Percentiles rank a stretch among this genome's conserved stretches.
phyloP scores from a whole-genome alignment of 2,888 invertebrate genomes.

The Amiota mariae region DNA sequence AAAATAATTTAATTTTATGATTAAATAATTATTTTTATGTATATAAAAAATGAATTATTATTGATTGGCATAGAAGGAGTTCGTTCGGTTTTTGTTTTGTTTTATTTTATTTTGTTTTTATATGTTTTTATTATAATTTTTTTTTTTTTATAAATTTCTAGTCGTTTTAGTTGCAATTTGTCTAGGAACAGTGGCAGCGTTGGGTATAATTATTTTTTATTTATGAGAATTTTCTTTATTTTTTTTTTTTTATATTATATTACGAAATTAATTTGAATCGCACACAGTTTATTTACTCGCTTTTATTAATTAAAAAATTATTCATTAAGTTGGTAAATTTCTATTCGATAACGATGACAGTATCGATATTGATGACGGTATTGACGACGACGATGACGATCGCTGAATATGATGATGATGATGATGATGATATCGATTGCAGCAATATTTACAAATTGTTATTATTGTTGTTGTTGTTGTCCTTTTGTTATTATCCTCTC shows the following conservation, averaged over 20 bases:
- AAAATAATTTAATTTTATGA: conserved; percentile 9
- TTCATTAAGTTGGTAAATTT: neutral
- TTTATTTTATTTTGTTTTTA: neutral
- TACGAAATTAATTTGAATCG: neutral
- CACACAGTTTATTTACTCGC: neutral
- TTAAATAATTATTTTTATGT: conserved; percentile 15
- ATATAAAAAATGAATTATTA: conserved; percentile 12
- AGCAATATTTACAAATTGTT: conserved; percentile 29
- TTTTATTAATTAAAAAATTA: too few relatives aligned
- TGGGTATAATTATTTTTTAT: conserved; percentile 47
- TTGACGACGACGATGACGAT: neutral
- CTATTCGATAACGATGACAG: too few relatives aligned
- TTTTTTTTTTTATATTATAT: too few relatives aligned
- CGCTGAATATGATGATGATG: neutral
- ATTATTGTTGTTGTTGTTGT: conserved; percentile 44
- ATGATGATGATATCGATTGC: neutral
- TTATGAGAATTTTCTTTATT: conserved; percentile 24
- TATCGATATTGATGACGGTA: conserved; percentile 32
- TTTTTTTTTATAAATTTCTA: conserved; percentile 14
- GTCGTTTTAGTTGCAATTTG: conserved; percentile 36
- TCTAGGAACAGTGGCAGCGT: conserved; percentile 67
- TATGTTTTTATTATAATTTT: conserved; percentile 5
- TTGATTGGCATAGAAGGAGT: conserved; percentile 30
- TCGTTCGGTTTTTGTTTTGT: neutral
- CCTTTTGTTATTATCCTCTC: conserved; percentile 29